Evolutionary conservation across 2,113 vertebrate species (phyloP), one percentile per base, ranked within the genome.

Genomic region (Pteruthius melanotis): DNA sequence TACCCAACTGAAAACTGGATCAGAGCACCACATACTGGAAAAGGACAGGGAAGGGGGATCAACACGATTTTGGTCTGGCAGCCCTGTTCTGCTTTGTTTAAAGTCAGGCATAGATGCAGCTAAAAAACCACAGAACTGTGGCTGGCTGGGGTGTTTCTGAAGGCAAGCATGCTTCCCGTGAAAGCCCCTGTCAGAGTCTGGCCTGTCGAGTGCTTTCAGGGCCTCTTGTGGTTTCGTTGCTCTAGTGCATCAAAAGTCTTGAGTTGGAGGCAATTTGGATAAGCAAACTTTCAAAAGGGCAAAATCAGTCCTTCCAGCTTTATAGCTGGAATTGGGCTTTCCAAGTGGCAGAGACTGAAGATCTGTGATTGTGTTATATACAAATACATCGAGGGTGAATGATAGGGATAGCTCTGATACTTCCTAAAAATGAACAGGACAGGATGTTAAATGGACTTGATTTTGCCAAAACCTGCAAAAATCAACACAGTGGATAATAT

Each of bases 361-460:
- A 81, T 49, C 11, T 1, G 1, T n/a, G 11, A 28, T 40, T 56
- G 11, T 35, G n/a, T 27, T 31, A 35, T 54, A 68, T 6, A 15
- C 2, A 37, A 19, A 31, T 2, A 76, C 11, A 61, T 26, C 57
- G 15, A 69, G 11, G 11, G 47, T 57, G 35, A 52, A 11, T 5
- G 17, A 69, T 0, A 22, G 8, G 6, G 21, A n/a, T 6, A 56
- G 44, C 17, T 49, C 21, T 0, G 1, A 47, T 15, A 49, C 16
- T 15, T 80, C 16, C 10, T 57, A 33, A 86, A 88, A 92, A 88
- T 1, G 0, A 83, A 74, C 30, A 61, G 31, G 15, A 47, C 8
- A 33, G 44, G n/a, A 57, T 26, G 64, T 63, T 64, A 88, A 88
- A 76, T 13, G 3, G 57, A 87, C 33, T 42, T 71, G 21, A 80